Evolutionary conservation across 2,888 invertebrate species (phyloP).

Genomic region (Phyllotreta striolata): DNA sequence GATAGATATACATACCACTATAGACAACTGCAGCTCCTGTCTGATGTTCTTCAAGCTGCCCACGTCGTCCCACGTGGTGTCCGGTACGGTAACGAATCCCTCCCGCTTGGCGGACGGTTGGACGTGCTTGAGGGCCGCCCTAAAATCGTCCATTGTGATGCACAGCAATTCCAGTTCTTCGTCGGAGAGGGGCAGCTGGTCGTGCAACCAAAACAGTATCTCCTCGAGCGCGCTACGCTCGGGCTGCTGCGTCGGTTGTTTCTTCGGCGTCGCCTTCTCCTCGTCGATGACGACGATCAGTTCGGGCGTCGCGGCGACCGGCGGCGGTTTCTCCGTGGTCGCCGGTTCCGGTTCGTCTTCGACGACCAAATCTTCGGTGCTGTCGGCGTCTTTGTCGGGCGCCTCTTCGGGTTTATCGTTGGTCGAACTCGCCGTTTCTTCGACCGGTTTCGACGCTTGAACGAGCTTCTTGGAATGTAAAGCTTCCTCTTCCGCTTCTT

Average conservation of each 20-base stretch:
- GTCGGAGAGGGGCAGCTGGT: slow-evolving; percentile 67
- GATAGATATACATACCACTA: slow-evolving; percentile 74
- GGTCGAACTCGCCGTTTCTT: slow-evolving; percentile 48
- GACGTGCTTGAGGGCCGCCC: slow-evolving; percentile 78
- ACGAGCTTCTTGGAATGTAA: not conserved
- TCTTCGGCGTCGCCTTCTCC: slow-evolving; percentile 23
- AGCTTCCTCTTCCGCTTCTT: slow-evolving; percentile 35
- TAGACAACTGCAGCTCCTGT: slow-evolving; percentile 88
- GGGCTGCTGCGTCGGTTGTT: not conserved
- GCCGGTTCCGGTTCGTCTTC: slow-evolving; percentile 17
- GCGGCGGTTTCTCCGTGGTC: slow-evolving; percentile 7
- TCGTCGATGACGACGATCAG: slow-evolving; percentile 17
- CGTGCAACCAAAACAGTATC: slow-evolving; percentile 72
- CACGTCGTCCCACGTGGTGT: slow-evolving; percentile 96
- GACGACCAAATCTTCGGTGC: slow-evolving; percentile 12
- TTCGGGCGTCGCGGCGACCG: not conserved
- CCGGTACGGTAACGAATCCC: slow-evolving; percentile 97
- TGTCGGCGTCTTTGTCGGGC: slow-evolving; percentile 8
- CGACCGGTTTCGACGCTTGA: slow-evolving; percentile 32
- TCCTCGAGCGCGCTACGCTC: slow-evolving; percentile 61
- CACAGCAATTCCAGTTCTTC: slow-evolving; percentile 71
- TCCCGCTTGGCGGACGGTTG: slow-evolving; percentile 96
- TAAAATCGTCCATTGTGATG: slow-evolving; percentile 79
- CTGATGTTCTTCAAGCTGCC: slow-evolving; percentile 90
- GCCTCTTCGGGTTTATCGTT: slow-evolving; percentile 39